These are phyloP conservation scores for Muscicapa striata DNA, from an alignment of 2,797 vertebrate genomes.

Conservation along the genomic window DNA sequence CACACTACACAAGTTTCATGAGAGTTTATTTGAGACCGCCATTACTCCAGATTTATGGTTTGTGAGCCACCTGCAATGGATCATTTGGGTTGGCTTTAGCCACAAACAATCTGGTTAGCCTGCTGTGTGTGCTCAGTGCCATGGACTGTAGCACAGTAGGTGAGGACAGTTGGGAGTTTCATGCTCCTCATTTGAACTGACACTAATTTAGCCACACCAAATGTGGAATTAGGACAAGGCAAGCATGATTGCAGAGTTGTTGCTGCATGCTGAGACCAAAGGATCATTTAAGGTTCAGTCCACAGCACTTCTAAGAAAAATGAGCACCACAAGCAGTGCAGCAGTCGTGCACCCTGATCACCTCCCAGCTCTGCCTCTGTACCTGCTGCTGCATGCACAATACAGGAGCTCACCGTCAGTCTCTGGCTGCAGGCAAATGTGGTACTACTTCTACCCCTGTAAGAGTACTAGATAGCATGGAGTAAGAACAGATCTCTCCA, in stretches of 20 bases:
- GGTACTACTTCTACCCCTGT: background rate
- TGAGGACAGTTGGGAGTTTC: background rate
- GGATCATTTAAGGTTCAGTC: background rate
- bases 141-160: accelerated
- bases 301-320: background rate
- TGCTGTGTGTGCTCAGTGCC: background rate
- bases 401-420: background rate
- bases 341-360: accelerated
- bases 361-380: background rate
- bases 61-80: background rate
- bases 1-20: background rate
- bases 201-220: background rate
- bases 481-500: background rate
- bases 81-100: background rate
- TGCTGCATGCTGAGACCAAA: background rate
- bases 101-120: background rate
- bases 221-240: background rate
- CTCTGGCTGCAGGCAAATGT: background rate
- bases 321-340: background rate
- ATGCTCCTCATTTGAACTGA: background rate
- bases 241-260: background rate
- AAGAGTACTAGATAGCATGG: background rate
- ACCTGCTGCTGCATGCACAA: background rate
- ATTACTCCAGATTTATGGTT: background rate
- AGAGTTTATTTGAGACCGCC: background rate